Base-by-base conservation (phyloP, 1,140 invertebrate genomes). In the Ridgeia piscesae region DNA sequence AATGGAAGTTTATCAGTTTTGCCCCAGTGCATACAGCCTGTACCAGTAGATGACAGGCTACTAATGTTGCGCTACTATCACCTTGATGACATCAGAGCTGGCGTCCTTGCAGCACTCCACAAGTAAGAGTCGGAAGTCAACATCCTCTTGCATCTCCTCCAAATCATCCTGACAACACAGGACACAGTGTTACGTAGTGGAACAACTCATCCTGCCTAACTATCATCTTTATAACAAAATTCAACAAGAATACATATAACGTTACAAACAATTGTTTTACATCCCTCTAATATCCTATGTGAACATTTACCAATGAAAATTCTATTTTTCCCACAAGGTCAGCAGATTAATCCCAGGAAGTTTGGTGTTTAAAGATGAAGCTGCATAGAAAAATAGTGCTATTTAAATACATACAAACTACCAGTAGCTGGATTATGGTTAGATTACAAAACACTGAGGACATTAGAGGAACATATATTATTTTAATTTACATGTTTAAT, bases 61-160 rank as follows among this genome's bases (percentile, higher is more conserved):
- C 58, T 77, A 77, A 77, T 77, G 27, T n/a, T n/a, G n/a, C n/a
- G n/a, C n/a, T 21, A 77, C 14, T 17, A 21, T 77, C 17, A 77
- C 58, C 58, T 77, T 9, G 27, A 21, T 77, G 58, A 77, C 27
- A 21, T 77, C 58, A 77, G 58, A 77, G 58, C 58, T 77, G 58
- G 2, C 58, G 6, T 33, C 89, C 88, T 35, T 50, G 93, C 89
- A 94, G 42, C 92, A 42, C n/a, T 94, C 93, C 31, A 95, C 34
- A 1, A 95, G 92, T 88, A 91, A 21, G 35, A 91, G 35, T 27
- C 33, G 14, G 35, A 34, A 50, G 35, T 35, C 6, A 8, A 58
- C 33, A 91, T 34, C 34, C 9, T 48, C 33, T 42, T 50, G 33
- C 50, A 48, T 31, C 34, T 14, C 91, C 21, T 35, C 33, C 88